phyloP scores from a whole-genome alignment of 2,888 invertebrate species.

The Pantelozetes paolii region DNA sequence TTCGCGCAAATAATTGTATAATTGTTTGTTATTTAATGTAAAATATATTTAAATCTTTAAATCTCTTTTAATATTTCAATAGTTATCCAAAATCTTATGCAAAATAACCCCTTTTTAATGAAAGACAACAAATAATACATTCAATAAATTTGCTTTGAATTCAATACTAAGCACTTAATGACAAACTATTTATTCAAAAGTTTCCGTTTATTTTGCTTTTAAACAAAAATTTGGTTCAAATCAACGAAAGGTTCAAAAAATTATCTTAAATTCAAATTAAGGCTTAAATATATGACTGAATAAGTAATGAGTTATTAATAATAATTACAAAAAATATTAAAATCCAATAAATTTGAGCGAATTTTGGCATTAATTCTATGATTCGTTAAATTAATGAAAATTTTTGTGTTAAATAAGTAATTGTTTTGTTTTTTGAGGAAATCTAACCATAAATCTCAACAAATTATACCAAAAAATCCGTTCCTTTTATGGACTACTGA shows the following conservation, averaged over 20 bases:
- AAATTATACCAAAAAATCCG: neutral
- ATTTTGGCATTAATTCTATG: neutral
- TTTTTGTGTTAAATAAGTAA: neutral
- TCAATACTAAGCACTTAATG: neutral
- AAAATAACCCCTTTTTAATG: neutral
- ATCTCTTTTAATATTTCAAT: neutral
- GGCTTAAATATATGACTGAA: neutral
- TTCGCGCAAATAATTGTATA: neutral
- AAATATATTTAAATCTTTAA: neutral
- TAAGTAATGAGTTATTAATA: neutral
- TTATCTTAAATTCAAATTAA: too few species aligned
- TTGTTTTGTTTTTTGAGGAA: neutral
- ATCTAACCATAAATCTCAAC: neutral
- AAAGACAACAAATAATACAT: too few species aligned
- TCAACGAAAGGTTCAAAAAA: too few species aligned
- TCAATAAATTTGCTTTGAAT: neutral
- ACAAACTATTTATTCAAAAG: neutral
- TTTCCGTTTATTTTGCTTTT: constrained; percentile 3
- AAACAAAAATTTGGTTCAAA: neutral
- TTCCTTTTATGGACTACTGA: constrained; percentile 23
- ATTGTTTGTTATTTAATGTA: neutral
- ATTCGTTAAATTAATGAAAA: too few species aligned
- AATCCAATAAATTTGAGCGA: neutral
- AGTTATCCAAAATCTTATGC: neutral
- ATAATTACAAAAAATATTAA: neutral